phyloP scores from a whole-genome alignment of 2,113 vertebrate species.

The Malurus melanocephalus region DNA sequence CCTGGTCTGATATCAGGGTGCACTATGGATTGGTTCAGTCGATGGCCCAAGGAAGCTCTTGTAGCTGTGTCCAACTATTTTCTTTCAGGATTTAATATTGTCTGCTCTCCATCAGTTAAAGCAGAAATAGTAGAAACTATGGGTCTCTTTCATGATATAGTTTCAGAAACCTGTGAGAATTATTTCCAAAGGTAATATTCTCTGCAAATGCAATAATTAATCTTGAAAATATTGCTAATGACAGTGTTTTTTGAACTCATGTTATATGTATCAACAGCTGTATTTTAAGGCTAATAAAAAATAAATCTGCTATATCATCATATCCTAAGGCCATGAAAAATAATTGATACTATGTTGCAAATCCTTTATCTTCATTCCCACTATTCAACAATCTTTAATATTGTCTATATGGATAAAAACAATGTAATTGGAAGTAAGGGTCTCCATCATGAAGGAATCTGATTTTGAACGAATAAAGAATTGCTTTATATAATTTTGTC shows the following conservation, averaged over 20 bases:
- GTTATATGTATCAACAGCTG: neutral
- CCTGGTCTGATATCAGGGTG: conserved; percentile 80
- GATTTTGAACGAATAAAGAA: neutral
- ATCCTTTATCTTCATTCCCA: neutral
- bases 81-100: conserved; percentile 69
- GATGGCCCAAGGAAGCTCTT: conserved; percentile 77
- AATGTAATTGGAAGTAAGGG: neutral
- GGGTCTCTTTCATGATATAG: conserved; percentile 76
- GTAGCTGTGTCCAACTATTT: conserved; percentile 75
- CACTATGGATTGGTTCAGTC: conserved; percentile 82
- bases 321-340: neutral
- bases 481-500: neutral
- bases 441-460: neutral
- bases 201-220: neutral
- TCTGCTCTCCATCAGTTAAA: conserved; percentile 72
- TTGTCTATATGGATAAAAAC: neutral
- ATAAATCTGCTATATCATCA: neutral
- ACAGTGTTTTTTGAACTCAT: neutral
- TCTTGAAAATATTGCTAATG: neutral
- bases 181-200: conserved; percentile 77
- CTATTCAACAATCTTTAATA: neutral
- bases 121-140: conserved; percentile 72
- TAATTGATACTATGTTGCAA: neutral
- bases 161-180: conserved; percentile 75
- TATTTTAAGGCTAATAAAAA: neutral